Evolutionary conservation across 1,140 invertebrate genomes (phyloP).

Genomic region (Heliconius hewitsoni): DNA sequence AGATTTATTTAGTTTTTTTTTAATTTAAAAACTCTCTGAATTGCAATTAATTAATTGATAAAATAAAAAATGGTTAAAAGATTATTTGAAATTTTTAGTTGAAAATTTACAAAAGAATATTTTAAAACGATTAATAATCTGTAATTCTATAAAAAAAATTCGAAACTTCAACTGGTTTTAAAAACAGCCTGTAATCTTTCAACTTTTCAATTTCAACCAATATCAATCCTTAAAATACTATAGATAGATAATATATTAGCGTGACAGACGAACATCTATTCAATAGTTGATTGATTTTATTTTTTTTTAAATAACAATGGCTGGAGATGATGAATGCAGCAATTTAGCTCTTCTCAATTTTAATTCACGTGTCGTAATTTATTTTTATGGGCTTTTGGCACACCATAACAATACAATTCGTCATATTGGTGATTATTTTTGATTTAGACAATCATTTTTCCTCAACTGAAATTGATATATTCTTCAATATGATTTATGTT

Average conservation of each 20-base stretch:
- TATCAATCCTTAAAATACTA: background rate
- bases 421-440: conserved; percentile 7
- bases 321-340: background rate
- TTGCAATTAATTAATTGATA: background rate
- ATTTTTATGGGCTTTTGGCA: conserved; percentile 14
- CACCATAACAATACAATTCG: conserved; percentile 12
- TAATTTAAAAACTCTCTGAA: background rate
- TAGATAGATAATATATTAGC: background rate
- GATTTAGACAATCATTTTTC: conserved; percentile 7
- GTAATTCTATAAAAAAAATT: background rate
- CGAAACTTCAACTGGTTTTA: background rate
- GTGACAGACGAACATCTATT: background rate
- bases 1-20: background rate
- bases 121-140: background rate
- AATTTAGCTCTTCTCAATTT: conserved; percentile 13
- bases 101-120: background rate
- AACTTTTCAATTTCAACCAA: background rate
- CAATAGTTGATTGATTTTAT: background rate
- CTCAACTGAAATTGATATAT: conserved; percentile 1
- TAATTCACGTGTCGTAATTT: conserved; percentile 12
- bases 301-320: background rate
- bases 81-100: background rate
- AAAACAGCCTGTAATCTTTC: background rate
- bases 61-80: background rate
- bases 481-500: background rate